Evolutionary conservation across 2,113 vertebrate genomes (phyloP).

Genomic region (Callipepla squamata): DNA sequence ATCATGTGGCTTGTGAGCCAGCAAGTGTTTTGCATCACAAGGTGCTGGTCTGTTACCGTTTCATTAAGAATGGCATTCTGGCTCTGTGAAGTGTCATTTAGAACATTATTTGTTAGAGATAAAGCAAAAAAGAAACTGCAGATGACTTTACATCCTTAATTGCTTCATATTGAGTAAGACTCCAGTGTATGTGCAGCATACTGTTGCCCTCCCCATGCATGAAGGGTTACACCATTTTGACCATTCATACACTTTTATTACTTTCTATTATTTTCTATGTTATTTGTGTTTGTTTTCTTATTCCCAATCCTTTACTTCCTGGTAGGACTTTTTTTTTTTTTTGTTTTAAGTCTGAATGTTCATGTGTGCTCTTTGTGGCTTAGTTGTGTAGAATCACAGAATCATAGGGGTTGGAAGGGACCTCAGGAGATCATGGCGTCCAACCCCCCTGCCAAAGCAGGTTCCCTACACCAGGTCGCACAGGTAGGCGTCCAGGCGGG

Average conservation of each 20-base stretch:
- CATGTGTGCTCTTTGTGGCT: background rate
- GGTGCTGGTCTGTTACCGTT: background rate
- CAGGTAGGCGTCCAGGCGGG: too few species aligned
- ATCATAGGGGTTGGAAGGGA: too few species aligned
- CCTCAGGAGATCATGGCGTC: too few species aligned
- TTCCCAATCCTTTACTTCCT: background rate
- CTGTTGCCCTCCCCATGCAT: background rate
- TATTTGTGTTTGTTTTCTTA: background rate
- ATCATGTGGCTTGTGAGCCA: fast-evolving
- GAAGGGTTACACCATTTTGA: background rate
- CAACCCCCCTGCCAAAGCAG: too few species aligned
- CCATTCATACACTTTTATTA: background rate
- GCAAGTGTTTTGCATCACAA: background rate
- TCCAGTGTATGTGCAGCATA: background rate
- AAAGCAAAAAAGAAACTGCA: background rate
- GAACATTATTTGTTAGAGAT: background rate
- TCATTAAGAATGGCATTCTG: background rate
- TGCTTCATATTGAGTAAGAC: background rate
- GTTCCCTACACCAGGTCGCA: too few species aligned
- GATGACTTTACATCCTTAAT: background rate
- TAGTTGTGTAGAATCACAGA: too few species aligned
- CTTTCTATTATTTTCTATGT: background rate
- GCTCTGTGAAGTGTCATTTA: background rate
- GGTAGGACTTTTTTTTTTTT: background rate
- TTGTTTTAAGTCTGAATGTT: background rate